Percentiles rank a stretch among this genome's conserved stretches.
Evolutionary conservation across 2,797 vertebrate species (phyloP).

Genomic region (Carduelis carduelis): DNA sequence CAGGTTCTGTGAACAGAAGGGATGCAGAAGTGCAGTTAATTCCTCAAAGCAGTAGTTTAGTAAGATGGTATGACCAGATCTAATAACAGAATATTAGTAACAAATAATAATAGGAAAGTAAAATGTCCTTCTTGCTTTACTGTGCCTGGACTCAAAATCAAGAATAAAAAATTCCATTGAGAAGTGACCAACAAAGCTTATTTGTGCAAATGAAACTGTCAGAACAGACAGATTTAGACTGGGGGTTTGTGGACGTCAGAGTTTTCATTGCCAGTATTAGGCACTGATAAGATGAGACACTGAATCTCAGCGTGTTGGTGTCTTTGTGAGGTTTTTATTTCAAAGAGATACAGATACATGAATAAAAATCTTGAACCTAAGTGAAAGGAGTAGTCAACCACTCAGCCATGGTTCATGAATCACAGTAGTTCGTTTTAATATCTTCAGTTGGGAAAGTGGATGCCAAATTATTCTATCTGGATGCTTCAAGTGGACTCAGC

Average conservation of each 20-base stretch:
- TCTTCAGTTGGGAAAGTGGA: neutral
- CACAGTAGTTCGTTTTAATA: conserved; percentile 44
- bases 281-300: conserved; percentile 7
- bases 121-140: neutral
- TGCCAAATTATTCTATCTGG: neutral
- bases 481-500: neutral
- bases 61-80: neutral
- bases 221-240: neutral
- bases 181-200: neutral
- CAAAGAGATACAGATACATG: conserved; percentile 38
- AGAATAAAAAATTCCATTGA: neutral
- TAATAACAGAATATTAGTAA: neutral
- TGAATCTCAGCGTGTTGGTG: conserved; percentile 44
- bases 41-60: neutral
- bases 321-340: conserved; percentile 50
- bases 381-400: conserved; percentile 50
- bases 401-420: conserved; percentile 57
- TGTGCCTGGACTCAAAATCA: neutral
- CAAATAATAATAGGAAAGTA: neutral
- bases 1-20: neutral
- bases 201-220: conserved; percentile 21
- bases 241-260: conserved; percentile 27
- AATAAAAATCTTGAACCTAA: conserved; percentile 44
- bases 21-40: neutral
- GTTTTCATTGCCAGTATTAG: neutral